Evolutionary conservation across 2,113 vertebrate genomes (phyloP), one percentile per base, ranked within the genome.

Genomic region (Hipposideros armiger): DNA sequence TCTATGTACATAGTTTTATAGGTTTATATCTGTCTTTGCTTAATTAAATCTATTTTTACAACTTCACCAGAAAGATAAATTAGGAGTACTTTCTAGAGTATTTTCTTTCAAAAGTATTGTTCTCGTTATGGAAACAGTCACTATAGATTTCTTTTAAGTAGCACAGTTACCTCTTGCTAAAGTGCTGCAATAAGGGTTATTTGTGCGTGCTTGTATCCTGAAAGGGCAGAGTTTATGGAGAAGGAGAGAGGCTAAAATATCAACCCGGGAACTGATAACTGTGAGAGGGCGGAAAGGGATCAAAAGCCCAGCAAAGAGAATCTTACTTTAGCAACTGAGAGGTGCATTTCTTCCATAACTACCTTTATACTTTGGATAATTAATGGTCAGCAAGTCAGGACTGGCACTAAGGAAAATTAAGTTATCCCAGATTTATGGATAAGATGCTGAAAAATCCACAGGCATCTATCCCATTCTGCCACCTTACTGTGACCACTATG

Each of bases 21-120:
- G 42, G 40, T 81, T 87, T 84, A 30, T 94, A 87, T 89, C 77
- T 85, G 19, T 62, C 13, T 94, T 78, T 73, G 50, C 87, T 95
- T 95, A 88, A 97, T 88, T 94, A 91, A 90, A 90, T 87, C 6
- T 87, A 28, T 81, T 93, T 93, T 96, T 91, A 81, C 11, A 91
- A 74, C 78, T 95, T 92, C 30, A 92, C 47, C 16, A 91, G 73
- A 85, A 85, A 90, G 40, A 72, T 90, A 62, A 92, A 90, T 96
- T 84, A 97, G 19, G 19, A 82, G 20, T 82, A 20, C 28, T 85
- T 50, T 78, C 83, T 82, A 80, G 52, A 66, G 22, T 76, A 72
- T 50, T 95, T 90, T 94, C 50, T 85, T 95, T 95, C 42, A 54
- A 28, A 81, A 96, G 17, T 50, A 73, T 92, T 88, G 3, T 90